Evolutionary conservation across 2,113 vertebrate genomes (phyloP).

Genomic region (Tragelaphus imberbis): DNA sequence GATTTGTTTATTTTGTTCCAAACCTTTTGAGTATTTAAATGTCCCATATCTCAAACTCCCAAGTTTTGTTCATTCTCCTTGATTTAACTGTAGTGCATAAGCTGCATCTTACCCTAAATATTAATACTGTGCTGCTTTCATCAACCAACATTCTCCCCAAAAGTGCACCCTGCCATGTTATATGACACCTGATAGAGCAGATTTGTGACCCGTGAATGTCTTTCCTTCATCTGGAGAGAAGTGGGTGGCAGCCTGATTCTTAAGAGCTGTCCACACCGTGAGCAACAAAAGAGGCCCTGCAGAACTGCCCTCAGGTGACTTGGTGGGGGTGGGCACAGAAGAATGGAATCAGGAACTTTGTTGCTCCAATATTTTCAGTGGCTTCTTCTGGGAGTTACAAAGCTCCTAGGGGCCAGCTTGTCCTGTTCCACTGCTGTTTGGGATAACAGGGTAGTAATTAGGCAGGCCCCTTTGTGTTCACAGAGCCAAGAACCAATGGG

Average conservation of each 20-base stretch:
- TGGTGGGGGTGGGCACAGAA: background rate
- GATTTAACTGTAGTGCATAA: conserved; percentile 44
- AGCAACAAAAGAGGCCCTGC: conserved; percentile 20
- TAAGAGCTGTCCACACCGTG: background rate
- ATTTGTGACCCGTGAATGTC: conserved; percentile 30
- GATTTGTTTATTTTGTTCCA: conserved; percentile 73
- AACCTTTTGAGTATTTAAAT: conserved; percentile 66
- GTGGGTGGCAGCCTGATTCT: conserved; percentile 27
- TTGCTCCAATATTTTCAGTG: conserved; percentile 19
- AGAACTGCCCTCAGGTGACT: background rate
- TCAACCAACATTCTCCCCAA: conserved; percentile 52
- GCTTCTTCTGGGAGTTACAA: conserved; percentile 27
- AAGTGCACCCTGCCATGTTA: conserved; percentile 6
- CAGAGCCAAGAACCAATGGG: conserved; percentile 27
- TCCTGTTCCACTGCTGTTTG: conserved; percentile 18
- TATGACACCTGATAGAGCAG: conserved; percentile 24
- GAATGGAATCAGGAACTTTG: background rate
- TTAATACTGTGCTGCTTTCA: conserved; percentile 58
- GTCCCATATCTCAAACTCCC: conserved; percentile 59
- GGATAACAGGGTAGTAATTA: conserved; percentile 14
- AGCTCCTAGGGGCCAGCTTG: background rate
- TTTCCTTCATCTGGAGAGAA: conserved; percentile 52
- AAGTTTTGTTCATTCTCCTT: conserved; percentile 60
- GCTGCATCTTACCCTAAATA: conserved; percentile 52
- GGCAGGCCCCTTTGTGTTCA: background rate